A percentile compares a stretch with the other conserved stretches of the same genome.
These are phyloP conservation scores for human (Homo sapiens) DNA, from an alignment of 2,113 vertebrate genomes.

Conservation along the genomic window DNA sequence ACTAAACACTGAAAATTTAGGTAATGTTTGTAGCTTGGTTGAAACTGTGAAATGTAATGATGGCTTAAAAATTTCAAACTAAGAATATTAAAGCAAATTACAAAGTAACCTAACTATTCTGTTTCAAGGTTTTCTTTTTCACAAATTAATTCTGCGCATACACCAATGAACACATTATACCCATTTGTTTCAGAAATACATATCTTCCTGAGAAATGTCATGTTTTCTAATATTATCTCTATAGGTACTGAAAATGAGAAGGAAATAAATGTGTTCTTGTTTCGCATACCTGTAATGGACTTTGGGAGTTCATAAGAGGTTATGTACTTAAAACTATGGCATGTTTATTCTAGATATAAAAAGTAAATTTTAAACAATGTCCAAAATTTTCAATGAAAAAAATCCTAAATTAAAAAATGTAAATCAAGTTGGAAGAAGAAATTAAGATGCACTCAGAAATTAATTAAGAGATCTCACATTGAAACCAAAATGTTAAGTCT, in stretches of 20 bases:
- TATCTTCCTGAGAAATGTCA: not conserved
- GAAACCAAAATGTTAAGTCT: conserved; percentile 31
- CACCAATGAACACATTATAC: not conserved
- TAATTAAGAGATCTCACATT: not conserved
- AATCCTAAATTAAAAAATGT: conserved; percentile 15
- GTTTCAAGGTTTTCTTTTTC: not conserved
- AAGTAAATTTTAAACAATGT: conserved; percentile 1
- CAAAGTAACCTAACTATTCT: not conserved
- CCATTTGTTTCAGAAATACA: not conserved
- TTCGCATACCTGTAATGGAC: not conserved
- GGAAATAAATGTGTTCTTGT: not conserved
- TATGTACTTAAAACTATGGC: not conserved
- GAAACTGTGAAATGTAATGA: conserved; percentile 30
- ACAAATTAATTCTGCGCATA: conserved; percentile 35
- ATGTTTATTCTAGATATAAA: conserved; percentile 32
- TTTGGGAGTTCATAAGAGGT: not conserved
- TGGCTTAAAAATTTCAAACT: conserved; percentile 5
- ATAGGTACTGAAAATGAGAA: not conserved
- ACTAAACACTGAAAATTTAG: not conserved
- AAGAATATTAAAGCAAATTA: conserved; percentile 47
- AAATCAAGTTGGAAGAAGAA: conserved; percentile 51
- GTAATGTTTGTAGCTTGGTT: not conserved
- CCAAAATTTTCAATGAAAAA: conserved; percentile 23
- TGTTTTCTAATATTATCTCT: not conserved
- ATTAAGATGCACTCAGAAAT: conserved; percentile 41